Evolutionary conservation across 2,797 vertebrate species (phyloP), one percentile per base, ranked within the genome.

Genomic region (Phrynocephalus forsythii): DNA sequence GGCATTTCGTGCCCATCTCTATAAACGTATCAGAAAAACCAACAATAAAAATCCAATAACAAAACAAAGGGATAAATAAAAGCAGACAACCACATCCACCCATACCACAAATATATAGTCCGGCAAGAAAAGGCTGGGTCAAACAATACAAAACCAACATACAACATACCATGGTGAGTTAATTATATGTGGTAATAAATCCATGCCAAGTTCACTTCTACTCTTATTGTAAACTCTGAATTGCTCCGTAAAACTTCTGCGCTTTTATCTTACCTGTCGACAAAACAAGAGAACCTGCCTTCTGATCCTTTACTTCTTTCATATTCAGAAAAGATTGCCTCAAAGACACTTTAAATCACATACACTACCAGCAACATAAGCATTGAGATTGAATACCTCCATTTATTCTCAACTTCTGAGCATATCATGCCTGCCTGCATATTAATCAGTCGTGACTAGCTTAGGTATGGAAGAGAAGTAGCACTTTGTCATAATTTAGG

Each of bases 401-500:
- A 80, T 84, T 81, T 80, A 72, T 80, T 83, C 50, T 38, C 66
- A 2, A 79, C 67, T 89, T 73, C 24, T 60, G 56, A 68, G 48
- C 26, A 60, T 24, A 20, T 72, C 18, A 52, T 56, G 72, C 71
- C 63, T 77, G 20, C 78, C n/a, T 85, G 33, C 18, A 85, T 77
- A 48, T 38, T 28, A 77, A 75, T 85, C 77, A 80, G 28, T 81
- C 33, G 80, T 44, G n/a, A 22, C 82, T 52, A 44, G 77, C 75
- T 79, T 20, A 56, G 71, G 33, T 90, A 71, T 67, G 52, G 50
- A 71, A 63, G 72, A 33, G 77, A 85, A 33, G 15, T 38, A 50
- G 22, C 20, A 48, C 66, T 85, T 84, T 87, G 66, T 82, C 50
- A 80, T 86, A 84, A 90, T 90, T 84, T 68, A 82, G 20, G 63